Evolutionary conservation across 1,140 invertebrate genomes (phyloP), one percentile per base, ranked within the genome.

Genomic region (Formica exsecta): DNA sequence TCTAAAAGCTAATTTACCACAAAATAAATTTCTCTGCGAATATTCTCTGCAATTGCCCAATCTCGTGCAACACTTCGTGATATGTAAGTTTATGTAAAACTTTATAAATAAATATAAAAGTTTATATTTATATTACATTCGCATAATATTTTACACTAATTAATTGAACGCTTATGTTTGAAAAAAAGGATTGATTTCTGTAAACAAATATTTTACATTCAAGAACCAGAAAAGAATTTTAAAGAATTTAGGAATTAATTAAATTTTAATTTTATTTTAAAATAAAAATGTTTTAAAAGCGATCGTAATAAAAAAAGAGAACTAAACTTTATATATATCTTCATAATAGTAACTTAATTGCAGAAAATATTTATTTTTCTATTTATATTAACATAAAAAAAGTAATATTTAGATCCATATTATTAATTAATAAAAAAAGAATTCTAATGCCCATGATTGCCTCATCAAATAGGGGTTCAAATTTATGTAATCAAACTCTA

Each of bases 41-140:
- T 44, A 44, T 76, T 62, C 9, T 44, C 54, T 74, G 6, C 19
- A 74, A 57, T 61, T 36, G 29, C n/a, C 25, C 38, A 51, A 75
- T 75, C 2, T 51, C 16, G 2, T 3, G 1, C 8, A 75, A 61
- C 3, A 4, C 25, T 75, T 11, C 38, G 16, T 48, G 11, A 32
- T 71, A 71, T 0, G 5, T 19, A 75, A 59, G 5, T 59, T n/a
- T 38, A 13, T 38, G 19, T 19, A 32, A 73, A 54, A 16, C 5
- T 61, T 75, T 36, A 25, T 59, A 36, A 75, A 75, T 75, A 75
- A 54, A 11, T 25, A 16, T 41, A 64, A 64, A 64, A 64, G 41
- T 38, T 41, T 41, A 51, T 19, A 5, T 13, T 64, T 22, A 7
- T 64, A 76, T 64, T 76, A 64, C 3, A 32, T 6, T 22, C 7